Percentiles rank a stretch among this genome's conserved stretches.
Evolutionary conservation across 2,113 vertebrate species (phyloP).

Genomic region (Chlorocebus sabaeus): DNA sequence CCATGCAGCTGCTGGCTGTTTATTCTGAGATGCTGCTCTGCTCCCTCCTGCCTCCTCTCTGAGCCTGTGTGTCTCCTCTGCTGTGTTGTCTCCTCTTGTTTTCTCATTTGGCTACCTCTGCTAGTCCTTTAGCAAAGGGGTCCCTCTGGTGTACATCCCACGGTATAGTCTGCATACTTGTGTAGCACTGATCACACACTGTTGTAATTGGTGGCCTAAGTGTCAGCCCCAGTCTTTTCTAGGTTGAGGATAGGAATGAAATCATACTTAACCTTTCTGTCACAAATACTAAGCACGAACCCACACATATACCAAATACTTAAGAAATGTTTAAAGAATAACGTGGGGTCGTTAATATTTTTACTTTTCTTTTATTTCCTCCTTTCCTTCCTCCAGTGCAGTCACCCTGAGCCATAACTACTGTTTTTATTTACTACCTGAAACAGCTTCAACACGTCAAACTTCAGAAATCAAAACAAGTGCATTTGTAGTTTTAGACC

Average conservation of each 20-base stretch:
- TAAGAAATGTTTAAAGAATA: neutral
- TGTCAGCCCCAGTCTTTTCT: neutral
- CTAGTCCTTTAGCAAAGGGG: neutral
- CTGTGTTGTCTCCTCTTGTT: accelerated
- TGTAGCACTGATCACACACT: accelerated
- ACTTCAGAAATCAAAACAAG: neutral
- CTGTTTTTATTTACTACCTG: neutral
- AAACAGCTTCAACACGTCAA: neutral
- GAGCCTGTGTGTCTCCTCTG: accelerated
- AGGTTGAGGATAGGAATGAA: neutral
- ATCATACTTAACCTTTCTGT: neutral
- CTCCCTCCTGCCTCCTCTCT: neutral
- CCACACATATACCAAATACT: neutral
- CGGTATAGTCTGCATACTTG: accelerated
- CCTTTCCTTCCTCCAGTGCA: neutral
- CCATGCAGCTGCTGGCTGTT: neutral
- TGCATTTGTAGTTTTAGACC: neutral
- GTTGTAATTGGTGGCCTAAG: too few relatives aligned
- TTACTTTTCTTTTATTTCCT: neutral
- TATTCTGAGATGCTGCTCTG: neutral
- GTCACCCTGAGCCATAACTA: neutral
- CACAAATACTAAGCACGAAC: neutral
- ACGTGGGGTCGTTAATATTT: neutral
- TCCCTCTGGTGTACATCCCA: accelerated
- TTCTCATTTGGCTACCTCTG: neutral